phyloP scores from a whole-genome alignment of 1,140 invertebrate genomes.

The Pachypeltis micranthus region DNA sequence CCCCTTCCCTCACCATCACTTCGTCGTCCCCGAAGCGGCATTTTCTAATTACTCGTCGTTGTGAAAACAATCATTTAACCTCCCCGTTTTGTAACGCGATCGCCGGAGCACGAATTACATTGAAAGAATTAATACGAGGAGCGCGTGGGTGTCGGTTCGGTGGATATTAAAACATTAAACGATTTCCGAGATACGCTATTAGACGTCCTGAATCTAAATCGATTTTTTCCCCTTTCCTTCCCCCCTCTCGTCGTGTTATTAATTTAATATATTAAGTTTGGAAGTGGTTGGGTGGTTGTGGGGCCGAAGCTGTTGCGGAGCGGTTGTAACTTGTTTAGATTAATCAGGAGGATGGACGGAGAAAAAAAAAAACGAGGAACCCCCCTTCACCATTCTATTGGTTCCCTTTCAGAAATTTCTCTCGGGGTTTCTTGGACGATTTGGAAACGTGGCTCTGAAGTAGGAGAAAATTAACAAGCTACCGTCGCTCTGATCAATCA shows the following conservation, averaged over 20 bases:
- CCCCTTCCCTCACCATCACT: neutral
- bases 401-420: too few species aligned
- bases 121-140: constrained; percentile 11
- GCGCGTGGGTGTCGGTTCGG: constrained; percentile 7
- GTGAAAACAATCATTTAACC: constrained; percentile 2
- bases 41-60: constrained; percentile 1
- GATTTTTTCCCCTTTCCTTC: constrained; percentile 6
- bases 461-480: constrained; percentile 18
- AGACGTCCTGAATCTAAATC: neutral
- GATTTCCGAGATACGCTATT: constrained; percentile 13
- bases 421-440: neutral
- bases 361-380: neutral
- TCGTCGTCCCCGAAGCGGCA: neutral
- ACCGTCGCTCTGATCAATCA: constrained; percentile 21
- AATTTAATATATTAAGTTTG: constrained; percentile 23
- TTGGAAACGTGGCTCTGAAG: constrained; percentile 3
- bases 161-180: constrained; percentile 16
- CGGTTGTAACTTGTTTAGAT: constrained; percentile 22
- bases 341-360: constrained; percentile 12
- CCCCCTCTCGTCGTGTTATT: too few species aligned
- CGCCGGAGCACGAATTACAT: constrained; percentile 17
- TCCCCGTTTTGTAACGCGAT: neutral
- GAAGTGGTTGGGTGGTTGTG: neutral
- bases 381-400: neutral
- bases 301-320: constrained; percentile 13